Percentiles rank a stretch among this genome's conserved stretches.
Conservation (phyloP, 2,888 invertebrate genomes). For the Pristionchus entomophagus region DNA sequence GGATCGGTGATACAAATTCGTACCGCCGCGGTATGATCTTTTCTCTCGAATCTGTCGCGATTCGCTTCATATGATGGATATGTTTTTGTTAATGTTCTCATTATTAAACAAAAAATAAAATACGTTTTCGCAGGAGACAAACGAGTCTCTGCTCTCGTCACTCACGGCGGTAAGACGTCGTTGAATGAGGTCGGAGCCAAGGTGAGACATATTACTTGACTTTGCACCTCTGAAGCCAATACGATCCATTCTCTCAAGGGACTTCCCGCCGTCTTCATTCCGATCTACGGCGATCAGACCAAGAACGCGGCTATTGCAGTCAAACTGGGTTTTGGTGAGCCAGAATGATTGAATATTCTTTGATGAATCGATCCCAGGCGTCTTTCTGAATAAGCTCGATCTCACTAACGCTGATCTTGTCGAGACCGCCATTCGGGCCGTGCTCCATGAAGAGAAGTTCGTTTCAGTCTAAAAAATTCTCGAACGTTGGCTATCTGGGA, state of each 20-base stretch:
- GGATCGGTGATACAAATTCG: no score
- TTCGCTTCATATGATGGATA: no score
- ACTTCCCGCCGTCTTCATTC: conserved; percentile 10
- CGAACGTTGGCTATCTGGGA: no score
- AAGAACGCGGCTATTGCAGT: conserved; percentile 7
- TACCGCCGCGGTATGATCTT: no score
- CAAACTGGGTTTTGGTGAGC: conserved; percentile 1
- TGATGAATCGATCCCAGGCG: not conserved
- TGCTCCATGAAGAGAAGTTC: not conserved
- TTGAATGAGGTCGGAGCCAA: conserved; percentile 10
- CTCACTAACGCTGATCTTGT: not conserved
- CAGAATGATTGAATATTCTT: no score
- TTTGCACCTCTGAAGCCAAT: not conserved
- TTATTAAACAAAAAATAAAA: not conserved
- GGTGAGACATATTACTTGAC: not conserved
- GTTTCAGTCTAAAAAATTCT: not conserved
- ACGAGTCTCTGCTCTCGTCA: not conserved
- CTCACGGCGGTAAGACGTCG: conserved; percentile 32
- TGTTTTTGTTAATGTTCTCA: no score
- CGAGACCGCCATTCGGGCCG: not conserved
- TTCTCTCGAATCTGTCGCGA: no score
- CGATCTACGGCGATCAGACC: conserved; percentile 14
- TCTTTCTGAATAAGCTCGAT: not conserved
- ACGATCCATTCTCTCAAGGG: not conserved
- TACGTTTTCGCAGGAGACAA: not conserved